Evolutionary conservation across 2,888 invertebrate species (phyloP), one percentile per base, ranked within the genome.

Genomic region (Neria commutata): DNA sequence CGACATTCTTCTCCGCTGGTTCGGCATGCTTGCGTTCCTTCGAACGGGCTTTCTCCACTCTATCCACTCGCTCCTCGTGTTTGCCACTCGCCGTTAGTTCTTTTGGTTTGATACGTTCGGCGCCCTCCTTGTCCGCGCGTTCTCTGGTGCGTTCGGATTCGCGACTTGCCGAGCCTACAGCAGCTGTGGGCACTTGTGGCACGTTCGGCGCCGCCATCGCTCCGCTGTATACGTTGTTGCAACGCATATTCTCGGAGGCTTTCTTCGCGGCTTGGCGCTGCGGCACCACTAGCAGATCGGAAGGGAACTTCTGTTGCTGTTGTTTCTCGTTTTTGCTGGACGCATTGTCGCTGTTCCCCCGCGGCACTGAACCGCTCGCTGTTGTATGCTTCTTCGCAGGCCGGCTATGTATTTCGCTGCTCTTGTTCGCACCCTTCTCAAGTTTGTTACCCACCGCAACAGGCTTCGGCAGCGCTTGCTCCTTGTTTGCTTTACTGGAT

Each of bases 211-310:
- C 40, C 11, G 52, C 56, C n/a, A n/a, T n/a, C n/a, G 29, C 53
- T 24, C 25, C 26, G n/a, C 25, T 52, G 52, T 75, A 73, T 24
- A 81, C 83, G 67, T 86, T 89, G 48, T 87, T 89, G 19, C 87
- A 88, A 61, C 87, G 89, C 87, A 94, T 89, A 74, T 91, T 94
- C 80, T 94, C 94, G 1, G 92, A 91, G 1, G 94, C 94, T 76
- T 94, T 94, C 78, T 94, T 94, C 24, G 94, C 94, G 25, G 94
- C 94, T 81, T 94, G 92, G 54, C 94, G 84, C 77, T 94, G 94
- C 1, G 94, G 94, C 42, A 94, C 94, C 65, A 94, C 93, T 40
- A 81, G 61, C 53, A 94, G 84, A 81, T 93, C 91, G 1, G 91
- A 88, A n/a, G 91, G 88, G 69, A 86, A 71, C 52, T 72, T 71